These are phyloP conservation scores for Leistus spinibarbis DNA, from an alignment of 2,888 invertebrate species.

Conservation along the genomic window DNA sequence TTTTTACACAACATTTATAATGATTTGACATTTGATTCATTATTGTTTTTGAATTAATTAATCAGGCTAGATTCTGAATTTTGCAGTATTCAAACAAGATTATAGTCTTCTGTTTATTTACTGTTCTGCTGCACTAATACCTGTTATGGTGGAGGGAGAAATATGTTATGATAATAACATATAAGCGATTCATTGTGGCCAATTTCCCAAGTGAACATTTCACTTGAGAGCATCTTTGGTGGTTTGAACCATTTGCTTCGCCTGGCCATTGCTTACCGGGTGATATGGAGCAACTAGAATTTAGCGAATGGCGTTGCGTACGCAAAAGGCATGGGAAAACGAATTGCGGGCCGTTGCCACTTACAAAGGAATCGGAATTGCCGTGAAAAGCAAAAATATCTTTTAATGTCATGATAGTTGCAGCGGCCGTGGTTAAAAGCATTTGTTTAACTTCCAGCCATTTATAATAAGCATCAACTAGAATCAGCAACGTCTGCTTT, in stretches of 20 bases:
- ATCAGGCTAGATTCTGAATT: too few species aligned
- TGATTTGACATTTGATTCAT: too few species aligned
- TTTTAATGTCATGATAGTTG: slow-evolving; percentile 40
- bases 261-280: slow-evolving; percentile 45
- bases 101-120: slow-evolving; percentile 39
- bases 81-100: slow-evolving; percentile 27
- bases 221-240: slow-evolving; percentile 37
- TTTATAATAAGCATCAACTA: slow-evolving; percentile 44
- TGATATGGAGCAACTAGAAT: slow-evolving; percentile 42
- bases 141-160: slow-evolving; percentile 40
- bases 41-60: too few species aligned
- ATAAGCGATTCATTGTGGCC: slow-evolving; percentile 24
- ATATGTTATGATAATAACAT: slow-evolving; percentile 39
- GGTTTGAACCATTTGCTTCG: slow-evolving; percentile 44
- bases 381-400: slow-evolving; percentile 42
- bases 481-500: slow-evolving; percentile 40
- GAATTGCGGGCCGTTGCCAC: too few species aligned
- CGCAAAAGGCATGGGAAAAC: slow-evolving; percentile 40
- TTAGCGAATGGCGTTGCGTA: slow-evolving; percentile 41
- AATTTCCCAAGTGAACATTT: slow-evolving; percentile 33
- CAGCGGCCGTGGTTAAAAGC: slow-evolving; percentile 23
- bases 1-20: too few species aligned
- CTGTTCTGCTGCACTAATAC: slow-evolving; percentile 35
- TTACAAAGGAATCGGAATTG: slow-evolving; percentile 44
- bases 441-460: slow-evolving; percentile 42